Conservation (phyloP, 2,888 invertebrate species). For the Ormyrus nitidulus region DNA sequence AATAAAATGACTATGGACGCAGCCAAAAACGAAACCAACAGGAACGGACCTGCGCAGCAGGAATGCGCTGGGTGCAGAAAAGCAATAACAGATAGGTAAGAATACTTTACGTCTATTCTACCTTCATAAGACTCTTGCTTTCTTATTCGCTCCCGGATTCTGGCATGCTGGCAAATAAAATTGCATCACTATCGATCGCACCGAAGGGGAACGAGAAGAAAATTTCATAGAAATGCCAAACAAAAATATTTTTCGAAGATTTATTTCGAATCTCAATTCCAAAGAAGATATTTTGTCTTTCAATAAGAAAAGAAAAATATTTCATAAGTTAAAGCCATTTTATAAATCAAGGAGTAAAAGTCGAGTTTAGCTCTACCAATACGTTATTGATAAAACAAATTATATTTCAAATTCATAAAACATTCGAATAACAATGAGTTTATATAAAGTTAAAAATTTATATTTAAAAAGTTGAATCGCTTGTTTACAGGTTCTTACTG, state of each 20-base stretch:
- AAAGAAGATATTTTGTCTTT: background rate
- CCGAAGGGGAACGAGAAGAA: background rate
- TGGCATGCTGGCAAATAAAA: too few species aligned
- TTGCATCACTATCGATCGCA: too few species aligned
- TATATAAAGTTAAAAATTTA: background rate
- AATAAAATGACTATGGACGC: conserved; percentile 73
- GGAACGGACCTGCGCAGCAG: conserved; percentile 76
- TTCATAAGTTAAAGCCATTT: background rate
- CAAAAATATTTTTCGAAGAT: background rate
- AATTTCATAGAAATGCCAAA: background rate
- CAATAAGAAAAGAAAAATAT: background rate
- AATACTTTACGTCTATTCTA: background rate
- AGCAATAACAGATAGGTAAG: conserved; percentile 86
- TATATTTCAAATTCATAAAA: background rate
- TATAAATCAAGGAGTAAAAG: background rate
- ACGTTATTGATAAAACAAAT: background rate
- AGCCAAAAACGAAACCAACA: conserved; percentile 70
- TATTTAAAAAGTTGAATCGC: background rate
- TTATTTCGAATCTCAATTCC: too few species aligned
- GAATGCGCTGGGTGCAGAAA: conserved; percentile 92
- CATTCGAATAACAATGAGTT: background rate
- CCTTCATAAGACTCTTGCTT: background rate
- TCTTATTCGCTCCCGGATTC: background rate
- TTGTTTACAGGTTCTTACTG: conserved; percentile 78
- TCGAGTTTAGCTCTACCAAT: too few species aligned